A percentile compares a stretch with the other conserved stretches of the same genome.
These are phyloP conservation scores for Gorsachius goisagi DNA, from an alignment of 2,113 vertebrate species.

Conservation along the genomic window DNA sequence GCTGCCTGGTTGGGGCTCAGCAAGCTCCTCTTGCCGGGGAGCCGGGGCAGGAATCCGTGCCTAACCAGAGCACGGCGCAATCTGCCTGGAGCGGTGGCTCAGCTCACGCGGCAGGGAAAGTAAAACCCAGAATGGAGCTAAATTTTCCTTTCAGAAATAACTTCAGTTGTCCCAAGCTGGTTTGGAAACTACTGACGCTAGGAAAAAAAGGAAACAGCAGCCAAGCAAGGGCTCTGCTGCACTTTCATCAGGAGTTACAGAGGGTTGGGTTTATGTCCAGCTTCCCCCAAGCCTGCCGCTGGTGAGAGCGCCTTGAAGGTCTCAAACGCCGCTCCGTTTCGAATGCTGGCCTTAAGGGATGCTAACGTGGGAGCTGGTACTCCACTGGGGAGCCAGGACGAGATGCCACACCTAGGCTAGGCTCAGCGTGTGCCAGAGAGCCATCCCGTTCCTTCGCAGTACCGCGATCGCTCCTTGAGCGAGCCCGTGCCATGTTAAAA, in stretches of 20 bases:
- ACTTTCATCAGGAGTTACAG: rapidly evolving
- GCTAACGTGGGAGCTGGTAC: rapidly evolving
- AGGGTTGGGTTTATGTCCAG: background rate
- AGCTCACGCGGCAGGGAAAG: background rate
- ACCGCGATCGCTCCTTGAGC: rapidly evolving
- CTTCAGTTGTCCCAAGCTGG: background rate
- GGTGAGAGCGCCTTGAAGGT: background rate
- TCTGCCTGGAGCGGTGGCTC: background rate
- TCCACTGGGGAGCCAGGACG: rapidly evolving
- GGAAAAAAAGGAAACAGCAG: background rate
- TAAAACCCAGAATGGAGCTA: background rate
- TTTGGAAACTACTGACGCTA: background rate
- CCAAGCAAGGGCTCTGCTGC: background rate
- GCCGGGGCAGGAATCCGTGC: background rate
- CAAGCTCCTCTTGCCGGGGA: background rate
- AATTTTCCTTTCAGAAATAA: background rate
- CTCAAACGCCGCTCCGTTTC: background rate
- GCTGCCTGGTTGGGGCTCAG: background rate
- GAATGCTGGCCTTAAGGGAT: rapidly evolving
- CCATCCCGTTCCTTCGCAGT: background rate
- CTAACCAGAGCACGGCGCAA: rapidly evolving
- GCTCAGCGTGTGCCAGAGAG: rapidly evolving
- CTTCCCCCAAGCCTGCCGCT: background rate
- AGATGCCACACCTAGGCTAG: rapidly evolving
- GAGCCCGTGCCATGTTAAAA: rapidly evolving